These are phyloP conservation scores for Dryadula phaetusa DNA, from an alignment of 2,888 invertebrate genomes.

Conservation along the genomic window DNA sequence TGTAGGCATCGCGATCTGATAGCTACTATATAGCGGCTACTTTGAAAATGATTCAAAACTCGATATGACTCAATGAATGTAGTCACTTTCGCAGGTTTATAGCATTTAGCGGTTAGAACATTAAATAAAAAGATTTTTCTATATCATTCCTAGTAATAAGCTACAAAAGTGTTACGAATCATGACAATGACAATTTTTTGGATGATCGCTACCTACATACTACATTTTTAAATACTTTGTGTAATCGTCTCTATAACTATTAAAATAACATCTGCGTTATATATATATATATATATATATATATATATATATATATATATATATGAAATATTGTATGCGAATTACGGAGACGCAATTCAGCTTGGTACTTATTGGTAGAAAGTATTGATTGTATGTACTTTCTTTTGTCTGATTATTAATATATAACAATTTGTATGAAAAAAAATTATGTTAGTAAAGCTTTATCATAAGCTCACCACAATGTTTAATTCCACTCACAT, in stretches of 20 bases:
- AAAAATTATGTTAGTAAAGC: not conserved
- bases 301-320: too few relatives aligned
- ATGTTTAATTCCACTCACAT: constrained; percentile 10
- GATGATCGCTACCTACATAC: not conserved
- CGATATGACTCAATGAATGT: constrained; percentile 9
- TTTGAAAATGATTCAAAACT: constrained; percentile 24
- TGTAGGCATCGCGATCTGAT: constrained; percentile 6
- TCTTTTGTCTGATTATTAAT: too few relatives aligned
- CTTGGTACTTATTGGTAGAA: too few relatives aligned
- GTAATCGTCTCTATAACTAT: too few relatives aligned
- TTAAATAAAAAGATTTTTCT: constrained; percentile 1
- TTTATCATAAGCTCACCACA: not conserved
- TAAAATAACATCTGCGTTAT: too few relatives aligned
- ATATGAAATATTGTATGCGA: too few relatives aligned
- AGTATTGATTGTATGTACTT: too few relatives aligned
- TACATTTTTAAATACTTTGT: too few relatives aligned
- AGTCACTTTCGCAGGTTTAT: constrained; percentile 6
- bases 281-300: too few relatives aligned
- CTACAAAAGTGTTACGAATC: not conserved
- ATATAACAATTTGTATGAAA: too few relatives aligned
- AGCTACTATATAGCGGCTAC: too few relatives aligned
- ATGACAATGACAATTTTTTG: not conserved
- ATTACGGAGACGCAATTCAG: too few relatives aligned
- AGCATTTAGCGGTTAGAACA: constrained; percentile 7
- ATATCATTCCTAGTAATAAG: not conserved